Evolutionary conservation across 1,140 invertebrate species (phyloP).

Genomic region (Aricia agestis): DNA sequence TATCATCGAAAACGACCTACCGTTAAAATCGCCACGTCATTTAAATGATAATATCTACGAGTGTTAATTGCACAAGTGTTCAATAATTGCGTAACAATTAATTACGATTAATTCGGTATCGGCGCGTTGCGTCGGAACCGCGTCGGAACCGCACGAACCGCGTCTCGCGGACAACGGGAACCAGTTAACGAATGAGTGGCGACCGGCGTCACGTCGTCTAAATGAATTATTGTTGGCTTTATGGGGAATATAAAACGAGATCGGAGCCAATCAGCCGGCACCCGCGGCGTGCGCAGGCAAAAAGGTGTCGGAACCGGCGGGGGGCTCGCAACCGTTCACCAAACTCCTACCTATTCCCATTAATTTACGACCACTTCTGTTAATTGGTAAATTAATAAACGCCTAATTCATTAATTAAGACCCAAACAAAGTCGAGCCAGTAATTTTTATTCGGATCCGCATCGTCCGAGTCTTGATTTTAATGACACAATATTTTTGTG

Average conservation of each 20-base stretch:
- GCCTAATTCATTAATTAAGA: neutral
- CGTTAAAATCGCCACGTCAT: neutral
- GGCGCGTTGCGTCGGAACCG: constrained; percentile 1
- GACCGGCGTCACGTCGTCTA: constrained; percentile 66
- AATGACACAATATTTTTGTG: neutral
- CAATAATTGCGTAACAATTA: neutral
- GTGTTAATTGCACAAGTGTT: neutral
- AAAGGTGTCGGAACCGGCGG: constrained; percentile 63
- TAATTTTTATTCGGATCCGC: neutral
- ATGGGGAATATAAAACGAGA: constrained; percentile 72
- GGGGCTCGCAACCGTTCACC: constrained; percentile 55
- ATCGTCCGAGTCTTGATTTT: neutral
- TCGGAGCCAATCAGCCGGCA: constrained; percentile 71
- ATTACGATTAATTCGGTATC: neutral
- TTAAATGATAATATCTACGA: neutral
- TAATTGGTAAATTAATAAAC: constrained; percentile 34
- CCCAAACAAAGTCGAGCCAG: neutral
- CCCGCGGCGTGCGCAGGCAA: constrained; percentile 65
- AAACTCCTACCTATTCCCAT: constrained; percentile 66
- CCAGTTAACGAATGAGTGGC: constrained; percentile 68
- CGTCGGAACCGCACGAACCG: constrained; percentile 37
- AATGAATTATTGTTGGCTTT: constrained; percentile 76
- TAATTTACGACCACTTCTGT: constrained; percentile 53
- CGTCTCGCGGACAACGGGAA: constrained; percentile 50
- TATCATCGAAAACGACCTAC: neutral